Percentiles rank a stretch among this genome's conserved stretches.
Evolutionary conservation across 1,140 invertebrate genomes (phyloP).

Genomic region (Ceratina australensis): DNA sequence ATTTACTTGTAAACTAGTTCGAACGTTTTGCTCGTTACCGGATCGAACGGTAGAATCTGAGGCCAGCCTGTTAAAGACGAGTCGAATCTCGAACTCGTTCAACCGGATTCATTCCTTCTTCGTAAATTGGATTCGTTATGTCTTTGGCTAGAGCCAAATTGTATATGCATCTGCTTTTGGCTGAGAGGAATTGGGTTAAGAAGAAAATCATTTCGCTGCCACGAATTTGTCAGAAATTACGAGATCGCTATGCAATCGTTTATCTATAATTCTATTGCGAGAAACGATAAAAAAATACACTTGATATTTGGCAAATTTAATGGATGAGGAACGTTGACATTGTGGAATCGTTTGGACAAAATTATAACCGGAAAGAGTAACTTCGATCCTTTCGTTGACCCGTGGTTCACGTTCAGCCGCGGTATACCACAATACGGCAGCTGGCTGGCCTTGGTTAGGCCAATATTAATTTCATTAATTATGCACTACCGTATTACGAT

Average conservation of each 20-base stretch:
- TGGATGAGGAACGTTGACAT: slow-evolving; percentile 59
- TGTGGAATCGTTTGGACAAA: slow-evolving; percentile 63
- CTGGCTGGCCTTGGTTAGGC: background rate
- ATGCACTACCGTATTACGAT: slow-evolving; percentile 51
- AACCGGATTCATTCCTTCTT: background rate
- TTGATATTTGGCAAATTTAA: too few relatives aligned
- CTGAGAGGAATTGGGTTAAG: too few relatives aligned
- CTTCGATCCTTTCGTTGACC: slow-evolving; percentile 57
- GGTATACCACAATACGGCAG: slow-evolving; percentile 31
- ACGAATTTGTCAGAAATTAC: too few relatives aligned
- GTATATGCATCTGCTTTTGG: too few relatives aligned
- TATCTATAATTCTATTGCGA: too few relatives aligned
- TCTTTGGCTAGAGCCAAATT: too few relatives aligned
- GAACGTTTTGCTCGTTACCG: background rate
- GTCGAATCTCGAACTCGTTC: background rate
- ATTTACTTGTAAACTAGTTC: slow-evolving; percentile 30
- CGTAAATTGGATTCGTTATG: background rate
- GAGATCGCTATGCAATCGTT: too few relatives aligned
- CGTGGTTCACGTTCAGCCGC: slow-evolving; percentile 7
- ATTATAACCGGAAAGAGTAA: slow-evolving; percentile 50
- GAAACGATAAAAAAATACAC: too few relatives aligned
- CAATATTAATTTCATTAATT: slow-evolving; percentile 61
- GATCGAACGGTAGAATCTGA: background rate
- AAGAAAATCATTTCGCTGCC: too few relatives aligned
- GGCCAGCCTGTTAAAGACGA: background rate